These are phyloP conservation scores for Myocastor coypus DNA, from an alignment of 2,113 vertebrate genomes.

Conservation along the genomic window DNA sequence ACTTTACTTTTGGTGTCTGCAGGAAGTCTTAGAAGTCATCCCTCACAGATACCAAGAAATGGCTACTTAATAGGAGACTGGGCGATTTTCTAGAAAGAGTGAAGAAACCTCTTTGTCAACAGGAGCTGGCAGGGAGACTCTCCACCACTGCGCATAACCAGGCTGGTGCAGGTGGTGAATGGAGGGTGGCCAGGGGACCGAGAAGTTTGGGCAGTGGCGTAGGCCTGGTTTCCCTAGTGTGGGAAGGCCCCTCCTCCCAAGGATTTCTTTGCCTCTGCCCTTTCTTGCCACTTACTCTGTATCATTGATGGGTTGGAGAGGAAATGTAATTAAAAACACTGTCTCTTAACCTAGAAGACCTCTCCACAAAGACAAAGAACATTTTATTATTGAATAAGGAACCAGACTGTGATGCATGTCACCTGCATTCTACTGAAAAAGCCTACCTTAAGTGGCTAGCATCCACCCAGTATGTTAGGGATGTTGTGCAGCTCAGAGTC, in stretches of 20 bases:
- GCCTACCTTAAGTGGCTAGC: background rate
- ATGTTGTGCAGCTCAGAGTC: background rate
- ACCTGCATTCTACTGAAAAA: background rate
- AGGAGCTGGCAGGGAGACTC: background rate
- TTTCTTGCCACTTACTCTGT: background rate
- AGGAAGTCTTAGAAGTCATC: background rate
- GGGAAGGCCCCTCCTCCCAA: background rate
- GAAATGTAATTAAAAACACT: background rate
- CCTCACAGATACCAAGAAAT: background rate
- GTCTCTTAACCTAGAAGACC: background rate
- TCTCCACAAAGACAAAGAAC: background rate
- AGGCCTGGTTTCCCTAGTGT: background rate
- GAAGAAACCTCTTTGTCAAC: background rate
- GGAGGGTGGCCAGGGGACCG: background rate
- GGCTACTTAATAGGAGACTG: background rate
- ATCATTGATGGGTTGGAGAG: background rate
- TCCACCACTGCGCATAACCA: background rate
- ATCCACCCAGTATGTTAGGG: background rate
- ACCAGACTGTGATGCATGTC: background rate
- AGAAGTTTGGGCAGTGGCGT: background rate
- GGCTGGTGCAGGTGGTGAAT: background rate
- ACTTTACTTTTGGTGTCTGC: background rate
- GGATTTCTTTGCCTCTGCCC: background rate
- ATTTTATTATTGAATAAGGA: background rate
- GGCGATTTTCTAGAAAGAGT: slow-evolving; percentile 17